Evolutionary conservation across 1,140 invertebrate species (phyloP).

Genomic region (Bilobella aurantiaca): DNA sequence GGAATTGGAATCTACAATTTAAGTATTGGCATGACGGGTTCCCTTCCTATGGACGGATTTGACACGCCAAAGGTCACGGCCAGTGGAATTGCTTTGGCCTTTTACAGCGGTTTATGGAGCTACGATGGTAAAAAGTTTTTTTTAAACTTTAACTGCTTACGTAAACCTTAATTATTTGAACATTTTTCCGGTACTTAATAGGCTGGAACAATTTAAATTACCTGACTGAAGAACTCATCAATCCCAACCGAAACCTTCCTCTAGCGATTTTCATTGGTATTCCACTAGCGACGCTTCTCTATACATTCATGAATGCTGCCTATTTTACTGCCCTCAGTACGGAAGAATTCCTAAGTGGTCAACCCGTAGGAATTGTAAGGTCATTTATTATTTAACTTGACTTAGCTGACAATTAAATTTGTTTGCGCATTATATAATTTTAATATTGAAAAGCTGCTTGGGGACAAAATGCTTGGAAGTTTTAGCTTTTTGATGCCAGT

Average conservation of each 20-base stretch:
- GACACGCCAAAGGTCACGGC: slow-evolving; percentile 54
- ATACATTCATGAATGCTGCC: slow-evolving; percentile 82
- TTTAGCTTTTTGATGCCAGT: slow-evolving; percentile 56
- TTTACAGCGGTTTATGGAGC: slow-evolving; percentile 76
- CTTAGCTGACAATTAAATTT: too few species aligned
- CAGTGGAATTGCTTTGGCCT: slow-evolving; percentile 71
- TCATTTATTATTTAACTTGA: too few species aligned
- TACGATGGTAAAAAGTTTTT: slow-evolving; percentile 75
- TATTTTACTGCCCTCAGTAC: slow-evolving; percentile 78
- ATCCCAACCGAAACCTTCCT: slow-evolving; percentile 48
- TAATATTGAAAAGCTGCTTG: slow-evolving; percentile 45
- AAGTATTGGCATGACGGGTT: slow-evolving; percentile 49
- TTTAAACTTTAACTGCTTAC: too few species aligned
- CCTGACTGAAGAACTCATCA: slow-evolving; percentile 33
- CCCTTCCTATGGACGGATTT: slow-evolving; percentile 8
- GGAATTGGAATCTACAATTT: slow-evolving; percentile 71
- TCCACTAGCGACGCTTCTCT: slow-evolving; percentile 72
- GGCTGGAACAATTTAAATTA: slow-evolving; percentile 54
- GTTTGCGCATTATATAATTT: neutral
- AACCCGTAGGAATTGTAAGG: slow-evolving; percentile 78
- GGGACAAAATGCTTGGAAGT: slow-evolving; percentile 49
- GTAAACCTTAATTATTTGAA: too few species aligned
- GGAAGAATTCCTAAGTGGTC: slow-evolving; percentile 62
- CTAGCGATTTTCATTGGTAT: slow-evolving; percentile 82
- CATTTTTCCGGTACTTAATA: slow-evolving; percentile 15